Percentiles rank a stretch among this genome's conserved stretches.
Conservation (phyloP, 2,797 vertebrate genomes). For the Enoplosus armatus region DNA sequence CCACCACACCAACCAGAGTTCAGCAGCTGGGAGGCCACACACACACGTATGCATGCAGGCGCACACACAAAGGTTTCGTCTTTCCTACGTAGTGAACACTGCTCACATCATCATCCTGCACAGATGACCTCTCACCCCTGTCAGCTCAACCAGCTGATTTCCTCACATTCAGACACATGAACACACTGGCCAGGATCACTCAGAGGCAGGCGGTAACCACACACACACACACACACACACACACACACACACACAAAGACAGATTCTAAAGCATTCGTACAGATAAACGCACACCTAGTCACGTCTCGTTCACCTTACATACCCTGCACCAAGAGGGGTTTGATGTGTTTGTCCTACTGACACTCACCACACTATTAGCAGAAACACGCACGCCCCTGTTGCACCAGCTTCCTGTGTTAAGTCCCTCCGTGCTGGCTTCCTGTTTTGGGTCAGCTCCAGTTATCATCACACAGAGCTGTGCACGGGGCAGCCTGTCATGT, state of each 20-base stretch:
- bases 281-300: neutral
- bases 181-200: conserved; percentile 24
- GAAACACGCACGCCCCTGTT: conserved; percentile 66
- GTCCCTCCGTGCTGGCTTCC: conserved; percentile 79
- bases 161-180: conserved; percentile 52
- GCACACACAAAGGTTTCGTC: conserved; percentile 60
- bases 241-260: conserved; percentile 1
- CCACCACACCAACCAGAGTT: conserved; percentile 58
- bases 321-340: conserved; percentile 23
- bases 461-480: conserved; percentile 79
- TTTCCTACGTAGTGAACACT: conserved; percentile 52
- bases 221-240: conserved; percentile 2
- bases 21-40: conserved; percentile 63
- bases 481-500: conserved; percentile 72
- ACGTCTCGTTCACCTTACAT: conserved; percentile 13
- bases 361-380: conserved; percentile 55
- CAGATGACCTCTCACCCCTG: conserved; percentile 52
- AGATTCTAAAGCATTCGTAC: neutral
- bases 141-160: conserved; percentile 64
- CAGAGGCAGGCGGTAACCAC: neutral
- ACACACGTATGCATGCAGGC: conserved; percentile 16
- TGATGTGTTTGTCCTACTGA: conserved; percentile 49
- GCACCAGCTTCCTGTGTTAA: conserved; percentile 83
- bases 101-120: conserved; percentile 40
- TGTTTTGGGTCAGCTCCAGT: conserved; percentile 83